These are phyloP conservation scores for Neoaliturus tenellus DNA, from an alignment of 2,888 invertebrate genomes.

Conservation along the genomic window DNA sequence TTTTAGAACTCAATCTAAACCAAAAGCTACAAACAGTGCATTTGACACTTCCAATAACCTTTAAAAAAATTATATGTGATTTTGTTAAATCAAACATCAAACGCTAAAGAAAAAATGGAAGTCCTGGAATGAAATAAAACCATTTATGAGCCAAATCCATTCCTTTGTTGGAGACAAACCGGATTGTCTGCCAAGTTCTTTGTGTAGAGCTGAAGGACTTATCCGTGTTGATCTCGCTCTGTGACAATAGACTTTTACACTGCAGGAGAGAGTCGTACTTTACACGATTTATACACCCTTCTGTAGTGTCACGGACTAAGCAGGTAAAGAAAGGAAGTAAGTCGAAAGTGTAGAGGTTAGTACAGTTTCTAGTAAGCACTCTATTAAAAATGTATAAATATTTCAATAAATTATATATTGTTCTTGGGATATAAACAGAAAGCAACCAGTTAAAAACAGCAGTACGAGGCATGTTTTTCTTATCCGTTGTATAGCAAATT, in stretches of 20 bases:
- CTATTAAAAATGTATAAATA: too few species aligned
- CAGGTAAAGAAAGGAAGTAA: too few species aligned
- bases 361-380: too few species aligned
- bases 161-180: conserved; percentile 26
- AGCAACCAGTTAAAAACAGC: too few species aligned
- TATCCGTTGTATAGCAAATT: too few species aligned
- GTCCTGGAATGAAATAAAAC: background rate
- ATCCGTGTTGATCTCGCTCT: conserved; percentile 22
- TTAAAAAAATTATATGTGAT: too few species aligned
- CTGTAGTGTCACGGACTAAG: too few species aligned
- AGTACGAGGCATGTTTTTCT: too few species aligned
- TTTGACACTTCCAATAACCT: too few species aligned
- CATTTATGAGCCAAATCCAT: conserved; percentile 17
- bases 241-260: conserved; percentile 17
- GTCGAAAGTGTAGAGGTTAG: too few species aligned
- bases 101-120: background rate
- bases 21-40: background rate
- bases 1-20: background rate
- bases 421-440: too few species aligned
- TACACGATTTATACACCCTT: background rate
- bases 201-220: conserved; percentile 19
- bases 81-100: background rate
- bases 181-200: conserved; percentile 30
- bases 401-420: too few species aligned
- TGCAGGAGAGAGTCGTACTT: background rate